Base-by-base conservation (phyloP, 2,888 invertebrate species). In the Sceliomorpha sp. region DNA sequence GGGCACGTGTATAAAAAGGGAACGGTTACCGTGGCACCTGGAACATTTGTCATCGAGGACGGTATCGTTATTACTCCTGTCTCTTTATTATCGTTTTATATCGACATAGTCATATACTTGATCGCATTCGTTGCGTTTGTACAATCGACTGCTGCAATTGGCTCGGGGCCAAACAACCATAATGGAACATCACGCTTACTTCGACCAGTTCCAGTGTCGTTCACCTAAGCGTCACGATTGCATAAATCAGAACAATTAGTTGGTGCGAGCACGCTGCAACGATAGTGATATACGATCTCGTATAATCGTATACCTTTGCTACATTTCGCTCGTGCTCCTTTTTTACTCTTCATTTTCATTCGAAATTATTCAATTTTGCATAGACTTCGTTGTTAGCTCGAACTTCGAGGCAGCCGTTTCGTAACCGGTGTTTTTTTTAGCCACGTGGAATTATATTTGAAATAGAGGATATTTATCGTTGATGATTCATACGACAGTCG, bases 211-310 rank as follows among this genome's bases (percentile, higher is more conserved):
- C 71, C 73, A 70, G 64, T 70, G 75, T 73, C 70, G 72, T 50
- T 70, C 64, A 63, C 70, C 50, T 63, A 45, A 39, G 37, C 50
- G 40, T 37, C 62, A 44, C 44, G 47, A 44, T 24, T 55, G 71
- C 71, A 76, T 78, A 80, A 80, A 80, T 80, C 78, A 74, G 70
- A 53, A 75, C 75, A 77, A 76, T 80, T 80, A 79, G 77, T 75
- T 74, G 62, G 3, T 20, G 20, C 20, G 20, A 20, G 2, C 20
- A 5, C 63, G 32, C n/a, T n/a, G n/a, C n/a, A n/a, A n/a, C n/a
- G n/a, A n/a, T n/a, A n/a, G n/a, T n/a, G n/a, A n/a, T n/a, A n/a
- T n/a, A n/a, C n/a, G n/a, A n/a, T n/a, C n/a, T n/a, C n/a, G n/a
- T n/a, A n/a, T n/a, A n/a, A n/a, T n/a, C n/a, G n/a, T n/a, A n/a